Conservation (phyloP, 2,113 vertebrate genomes). For the Petaurus breviceps region DNA sequence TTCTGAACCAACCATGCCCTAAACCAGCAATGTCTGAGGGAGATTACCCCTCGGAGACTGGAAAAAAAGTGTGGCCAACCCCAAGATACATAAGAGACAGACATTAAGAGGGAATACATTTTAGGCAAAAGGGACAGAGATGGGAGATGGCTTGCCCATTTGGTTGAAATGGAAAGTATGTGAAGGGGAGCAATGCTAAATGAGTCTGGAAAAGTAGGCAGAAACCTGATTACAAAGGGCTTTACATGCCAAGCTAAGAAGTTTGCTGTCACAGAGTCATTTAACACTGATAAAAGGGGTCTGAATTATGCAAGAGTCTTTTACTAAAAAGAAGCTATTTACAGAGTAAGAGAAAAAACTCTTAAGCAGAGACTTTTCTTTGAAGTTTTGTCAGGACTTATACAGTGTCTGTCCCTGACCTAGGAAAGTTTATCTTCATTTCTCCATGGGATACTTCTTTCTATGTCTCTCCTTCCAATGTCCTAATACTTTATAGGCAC, state of each 20-base stretch:
- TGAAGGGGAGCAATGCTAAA: neutral
- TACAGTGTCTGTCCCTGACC: neutral
- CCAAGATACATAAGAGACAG: neutral
- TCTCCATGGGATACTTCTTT: neutral
- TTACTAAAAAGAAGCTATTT: conserved; percentile 31
- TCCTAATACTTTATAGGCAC: neutral
- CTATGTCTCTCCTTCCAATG: neutral
- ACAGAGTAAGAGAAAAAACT: conserved; percentile 24
- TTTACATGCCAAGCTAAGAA: neutral
- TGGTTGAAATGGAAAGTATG: conserved; percentile 2
- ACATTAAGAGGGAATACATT: neutral
- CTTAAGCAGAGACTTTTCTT: conserved; percentile 16
- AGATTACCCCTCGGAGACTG: neutral
- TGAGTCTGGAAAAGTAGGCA: neutral
- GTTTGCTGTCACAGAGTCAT: neutral
- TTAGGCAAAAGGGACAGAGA: neutral
- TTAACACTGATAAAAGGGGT: neutral
- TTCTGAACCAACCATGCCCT: neutral
- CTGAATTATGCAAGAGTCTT: conserved; percentile 20
- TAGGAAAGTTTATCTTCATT: neutral
- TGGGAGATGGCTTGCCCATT: neutral
- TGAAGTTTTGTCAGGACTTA: neutral
- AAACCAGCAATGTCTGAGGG: neutral
- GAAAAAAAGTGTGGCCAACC: neutral
- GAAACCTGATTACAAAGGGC: neutral